These are phyloP conservation scores for Paedocypris sp. DNA, from an alignment of 2,113 vertebrate genomes.

Conservation along the genomic window DNA sequence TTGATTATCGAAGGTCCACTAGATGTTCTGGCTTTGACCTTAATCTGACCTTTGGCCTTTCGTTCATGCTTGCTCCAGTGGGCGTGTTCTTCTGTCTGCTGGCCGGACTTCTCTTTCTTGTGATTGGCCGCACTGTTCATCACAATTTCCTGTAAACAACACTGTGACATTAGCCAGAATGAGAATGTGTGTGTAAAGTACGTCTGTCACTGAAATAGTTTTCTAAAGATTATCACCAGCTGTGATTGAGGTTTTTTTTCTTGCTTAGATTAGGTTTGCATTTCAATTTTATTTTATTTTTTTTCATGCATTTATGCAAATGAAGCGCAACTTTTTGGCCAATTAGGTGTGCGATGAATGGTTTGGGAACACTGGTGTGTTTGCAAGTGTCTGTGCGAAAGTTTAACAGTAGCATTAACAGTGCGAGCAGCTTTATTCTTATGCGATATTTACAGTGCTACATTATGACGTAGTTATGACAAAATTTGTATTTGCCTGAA, in stretches of 20 bases:
- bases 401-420: not conserved
- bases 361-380: slow-evolving; percentile 24
- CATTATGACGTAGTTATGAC: too few relatives aligned
- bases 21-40: slow-evolving; percentile 65
- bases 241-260: too few relatives aligned
- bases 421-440: too few relatives aligned
- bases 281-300: too few relatives aligned
- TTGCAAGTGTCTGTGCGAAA: not conserved
- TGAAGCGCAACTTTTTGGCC: not conserved
- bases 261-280: too few relatives aligned
- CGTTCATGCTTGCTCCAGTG: slow-evolving; percentile 83
- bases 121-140: slow-evolving; percentile 74
- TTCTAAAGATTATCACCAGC: too few relatives aligned
- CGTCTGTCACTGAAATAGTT: too few relatives aligned
- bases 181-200: not conserved
- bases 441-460: too few relatives aligned
- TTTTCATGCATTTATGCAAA: too few relatives aligned
- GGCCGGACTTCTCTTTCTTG: slow-evolving; percentile 80
- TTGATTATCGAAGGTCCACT: slow-evolving; percentile 40
- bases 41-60: slow-evolving; percentile 75
- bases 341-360: not conserved
- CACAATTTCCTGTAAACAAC: slow-evolving; percentile 40
- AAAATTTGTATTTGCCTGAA: too few relatives aligned
- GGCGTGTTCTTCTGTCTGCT: slow-evolving; percentile 83
- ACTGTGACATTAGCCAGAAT: not conserved